These are phyloP conservation scores for Nibea albiflora DNA, from an alignment of 2,113 vertebrate genomes.

Conservation along the genomic window DNA sequence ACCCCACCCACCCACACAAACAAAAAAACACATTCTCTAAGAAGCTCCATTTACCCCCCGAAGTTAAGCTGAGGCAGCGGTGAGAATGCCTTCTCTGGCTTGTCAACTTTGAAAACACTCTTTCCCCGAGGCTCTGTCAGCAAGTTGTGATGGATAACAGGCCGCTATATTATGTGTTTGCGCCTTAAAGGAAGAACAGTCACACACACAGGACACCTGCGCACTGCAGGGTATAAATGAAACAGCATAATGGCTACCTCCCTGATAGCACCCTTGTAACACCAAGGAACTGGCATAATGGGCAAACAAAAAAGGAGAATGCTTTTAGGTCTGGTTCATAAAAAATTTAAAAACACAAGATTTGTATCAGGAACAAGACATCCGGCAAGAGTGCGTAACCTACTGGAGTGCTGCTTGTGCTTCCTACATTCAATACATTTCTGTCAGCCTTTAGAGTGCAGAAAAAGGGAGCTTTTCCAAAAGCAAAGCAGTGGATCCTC, in stretches of 20 bases:
- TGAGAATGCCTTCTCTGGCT: constrained; percentile 38
- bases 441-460: constrained; percentile 38
- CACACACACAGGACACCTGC: constrained; percentile 17
- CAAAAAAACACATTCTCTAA: constrained; percentile 13
- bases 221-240: neutral
- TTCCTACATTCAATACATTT: neutral
- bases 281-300: constrained; percentile 11
- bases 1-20: neutral
- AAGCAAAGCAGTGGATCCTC: constrained; percentile 22
- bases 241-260: neutral
- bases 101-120: constrained; percentile 54
- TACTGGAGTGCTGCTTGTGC: constrained; percentile 27
- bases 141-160: constrained; percentile 48
- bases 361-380: constrained; percentile 31
- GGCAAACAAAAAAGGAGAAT: constrained; percentile 5
- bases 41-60: constrained; percentile 55
- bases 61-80: constrained; percentile 46
- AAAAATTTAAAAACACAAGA: constrained; percentile 36
- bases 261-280: neutral
- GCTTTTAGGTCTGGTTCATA: constrained; percentile 32
- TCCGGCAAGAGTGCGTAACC: constrained; percentile 15
- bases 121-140: constrained; percentile 47
- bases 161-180: constrained; percentile 24
- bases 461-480: constrained; percentile 7
- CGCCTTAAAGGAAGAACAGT: constrained; percentile 31